A percentile compares a stretch with the other conserved stretches of the same genome.
Conservation (phyloP, 2,113 vertebrate genomes). For the Zosterops japonicus region DNA sequence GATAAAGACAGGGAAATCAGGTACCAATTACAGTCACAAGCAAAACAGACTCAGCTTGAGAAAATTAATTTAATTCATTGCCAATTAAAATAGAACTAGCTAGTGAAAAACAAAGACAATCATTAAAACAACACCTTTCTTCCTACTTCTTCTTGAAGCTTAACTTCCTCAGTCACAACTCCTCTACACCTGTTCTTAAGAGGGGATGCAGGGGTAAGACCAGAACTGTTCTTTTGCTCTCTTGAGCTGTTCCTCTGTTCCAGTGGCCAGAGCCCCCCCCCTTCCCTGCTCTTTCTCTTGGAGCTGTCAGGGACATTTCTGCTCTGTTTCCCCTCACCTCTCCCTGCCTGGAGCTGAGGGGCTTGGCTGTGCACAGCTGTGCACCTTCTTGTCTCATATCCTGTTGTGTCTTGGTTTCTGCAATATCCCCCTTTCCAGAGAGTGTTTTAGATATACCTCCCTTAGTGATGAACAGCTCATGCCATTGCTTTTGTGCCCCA, state of each 20-base stretch:
- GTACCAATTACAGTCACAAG: not conserved
- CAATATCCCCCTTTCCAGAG: not conserved
- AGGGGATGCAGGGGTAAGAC: too few species aligned
- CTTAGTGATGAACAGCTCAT: not conserved
- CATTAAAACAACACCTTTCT: not conserved
- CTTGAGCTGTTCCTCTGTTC: not conserved
- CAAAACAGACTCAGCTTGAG: not conserved
- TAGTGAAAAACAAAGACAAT: not conserved
- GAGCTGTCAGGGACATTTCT: not conserved
- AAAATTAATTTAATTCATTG: not conserved
- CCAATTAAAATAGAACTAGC: not conserved
- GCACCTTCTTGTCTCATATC: not conserved
- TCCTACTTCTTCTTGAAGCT: not conserved
- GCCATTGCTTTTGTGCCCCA: accelerated
- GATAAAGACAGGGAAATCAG: not conserved
- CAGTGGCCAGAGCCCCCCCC: accelerated
- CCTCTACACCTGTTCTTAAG: accelerated
- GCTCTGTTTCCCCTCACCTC: accelerated
- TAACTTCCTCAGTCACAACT: not conserved
- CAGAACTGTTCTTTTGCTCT: not conserved
- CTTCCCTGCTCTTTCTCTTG: not conserved
- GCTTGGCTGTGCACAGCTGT: too few species aligned
- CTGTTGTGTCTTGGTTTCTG: not conserved
- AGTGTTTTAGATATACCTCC: not conserved
- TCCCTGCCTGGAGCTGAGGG: too few species aligned